phyloP scores from a whole-genome alignment of 2,113 vertebrate genomes.

The Dermatemys mawii region DNA sequence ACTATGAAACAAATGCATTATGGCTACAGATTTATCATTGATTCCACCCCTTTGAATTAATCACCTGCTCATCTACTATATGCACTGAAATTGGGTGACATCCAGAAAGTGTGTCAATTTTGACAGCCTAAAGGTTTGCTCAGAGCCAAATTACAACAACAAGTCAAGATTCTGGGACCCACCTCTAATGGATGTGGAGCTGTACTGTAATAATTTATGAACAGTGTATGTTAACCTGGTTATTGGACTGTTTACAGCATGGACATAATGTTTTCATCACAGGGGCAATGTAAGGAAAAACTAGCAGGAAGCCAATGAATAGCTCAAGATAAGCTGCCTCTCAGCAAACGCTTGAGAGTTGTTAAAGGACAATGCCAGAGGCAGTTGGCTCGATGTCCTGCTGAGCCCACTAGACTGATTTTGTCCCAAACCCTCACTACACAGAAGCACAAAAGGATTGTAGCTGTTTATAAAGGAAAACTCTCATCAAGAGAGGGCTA shows the following conservation, averaged over 20 bases:
- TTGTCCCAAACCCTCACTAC: background rate
- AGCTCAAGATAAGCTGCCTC: fast-evolving
- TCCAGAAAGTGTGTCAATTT: background rate
- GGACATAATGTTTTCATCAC: background rate
- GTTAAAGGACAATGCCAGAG: background rate
- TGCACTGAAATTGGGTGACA: background rate
- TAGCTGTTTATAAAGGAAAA: background rate
- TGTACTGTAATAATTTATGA: background rate
- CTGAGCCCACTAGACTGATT: background rate
- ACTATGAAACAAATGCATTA: background rate
- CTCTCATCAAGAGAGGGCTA: background rate
- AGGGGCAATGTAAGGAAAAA: background rate
- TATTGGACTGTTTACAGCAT: background rate
- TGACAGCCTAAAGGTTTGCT: background rate
- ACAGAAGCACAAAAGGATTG: background rate
- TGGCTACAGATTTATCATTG: background rate
- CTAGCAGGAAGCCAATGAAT: background rate
- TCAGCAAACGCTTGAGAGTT: background rate
- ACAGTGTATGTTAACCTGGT: background rate
- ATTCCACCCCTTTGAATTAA: background rate
- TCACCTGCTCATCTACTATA: background rate
- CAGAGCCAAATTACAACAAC: background rate
- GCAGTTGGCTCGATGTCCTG: background rate
- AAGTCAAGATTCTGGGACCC: background rate
- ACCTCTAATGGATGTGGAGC: fast-evolving